Conservation (phyloP, 2,888 invertebrate species). For the Uloborus plumipes region DNA sequence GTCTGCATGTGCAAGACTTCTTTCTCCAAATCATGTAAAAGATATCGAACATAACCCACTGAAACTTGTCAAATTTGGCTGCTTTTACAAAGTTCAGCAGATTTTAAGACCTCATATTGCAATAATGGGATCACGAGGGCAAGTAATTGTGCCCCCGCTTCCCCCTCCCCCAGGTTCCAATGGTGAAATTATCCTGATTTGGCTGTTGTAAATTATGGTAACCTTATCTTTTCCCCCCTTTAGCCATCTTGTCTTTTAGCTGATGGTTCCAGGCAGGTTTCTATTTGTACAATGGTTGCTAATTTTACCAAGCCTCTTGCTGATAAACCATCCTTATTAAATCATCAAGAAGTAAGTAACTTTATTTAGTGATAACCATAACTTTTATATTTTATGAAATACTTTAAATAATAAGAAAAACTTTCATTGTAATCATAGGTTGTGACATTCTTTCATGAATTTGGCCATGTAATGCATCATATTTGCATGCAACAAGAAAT, state of each 20-base stretch:
- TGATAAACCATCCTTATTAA: constrained; percentile 73
- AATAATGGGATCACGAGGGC: too few species aligned
- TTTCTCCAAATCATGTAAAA: too few species aligned
- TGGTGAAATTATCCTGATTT: too few species aligned
- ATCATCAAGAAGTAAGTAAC: constrained; percentile 72
- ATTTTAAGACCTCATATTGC: too few species aligned
- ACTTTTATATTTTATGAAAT: not conserved
- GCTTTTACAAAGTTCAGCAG: too few species aligned
- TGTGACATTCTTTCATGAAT: constrained; percentile 75
- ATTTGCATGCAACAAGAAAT: constrained; percentile 73
- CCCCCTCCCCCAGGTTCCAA: too few species aligned
- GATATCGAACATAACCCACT: too few species aligned
- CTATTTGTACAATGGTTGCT: constrained; percentile 74
- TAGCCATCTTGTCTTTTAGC: constrained; percentile 70
- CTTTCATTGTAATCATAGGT: constrained; percentile 69
- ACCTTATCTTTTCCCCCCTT: constrained; percentile 23
- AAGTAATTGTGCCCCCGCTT: too few species aligned
- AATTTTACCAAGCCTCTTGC: constrained; percentile 74
- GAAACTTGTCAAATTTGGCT: too few species aligned
- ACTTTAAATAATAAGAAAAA: not conserved
- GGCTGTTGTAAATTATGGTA: too few species aligned
- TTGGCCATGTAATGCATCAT: constrained; percentile 75
- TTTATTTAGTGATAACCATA: not conserved
- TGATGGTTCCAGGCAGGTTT: constrained; percentile 70
- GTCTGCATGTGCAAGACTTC: too few species aligned